phyloP scores from a whole-genome alignment of 2,797 vertebrate genomes.

The Euphonia xanthogaster region DNA sequence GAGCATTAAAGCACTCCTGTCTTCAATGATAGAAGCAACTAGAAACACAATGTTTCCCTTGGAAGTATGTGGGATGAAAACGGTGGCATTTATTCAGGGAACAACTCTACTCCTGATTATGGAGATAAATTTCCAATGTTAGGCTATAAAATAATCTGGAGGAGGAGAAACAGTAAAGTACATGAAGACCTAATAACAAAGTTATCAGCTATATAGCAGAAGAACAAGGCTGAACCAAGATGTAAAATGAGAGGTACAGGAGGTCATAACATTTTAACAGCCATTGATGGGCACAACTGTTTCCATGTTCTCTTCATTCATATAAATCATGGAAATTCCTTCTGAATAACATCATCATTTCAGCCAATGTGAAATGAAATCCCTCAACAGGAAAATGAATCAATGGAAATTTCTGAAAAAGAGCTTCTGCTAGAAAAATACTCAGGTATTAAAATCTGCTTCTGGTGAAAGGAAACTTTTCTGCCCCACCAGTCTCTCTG shows the following conservation, averaged over 20 bases:
- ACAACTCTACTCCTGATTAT: not conserved
- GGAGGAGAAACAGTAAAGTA: not conserved
- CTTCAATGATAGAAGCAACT: not conserved
- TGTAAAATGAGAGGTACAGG: not conserved
- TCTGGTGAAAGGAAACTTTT: not conserved
- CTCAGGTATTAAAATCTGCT: not conserved
- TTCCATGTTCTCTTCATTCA: not conserved
- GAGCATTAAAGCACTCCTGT: not conserved
- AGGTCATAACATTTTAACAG: not conserved
- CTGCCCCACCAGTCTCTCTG: not conserved
- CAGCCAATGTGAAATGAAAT: not conserved
- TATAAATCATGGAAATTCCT: not conserved
- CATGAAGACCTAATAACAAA: not conserved
- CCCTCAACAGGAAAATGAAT: not conserved
- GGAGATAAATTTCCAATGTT: not conserved
- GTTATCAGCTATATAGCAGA: not conserved
- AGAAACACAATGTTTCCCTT: not conserved
- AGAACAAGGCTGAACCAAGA: not conserved
- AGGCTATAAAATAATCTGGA: not conserved
- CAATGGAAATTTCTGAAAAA: not conserved
- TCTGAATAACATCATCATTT: not conserved
- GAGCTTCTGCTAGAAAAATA: not conserved
- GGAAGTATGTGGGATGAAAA: not conserved
- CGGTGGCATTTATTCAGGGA: not conserved
- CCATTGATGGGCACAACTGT: not conserved